Base-by-base conservation (phyloP, 2,888 invertebrate genomes). In the Chymomyza fuscimana region DNA sequence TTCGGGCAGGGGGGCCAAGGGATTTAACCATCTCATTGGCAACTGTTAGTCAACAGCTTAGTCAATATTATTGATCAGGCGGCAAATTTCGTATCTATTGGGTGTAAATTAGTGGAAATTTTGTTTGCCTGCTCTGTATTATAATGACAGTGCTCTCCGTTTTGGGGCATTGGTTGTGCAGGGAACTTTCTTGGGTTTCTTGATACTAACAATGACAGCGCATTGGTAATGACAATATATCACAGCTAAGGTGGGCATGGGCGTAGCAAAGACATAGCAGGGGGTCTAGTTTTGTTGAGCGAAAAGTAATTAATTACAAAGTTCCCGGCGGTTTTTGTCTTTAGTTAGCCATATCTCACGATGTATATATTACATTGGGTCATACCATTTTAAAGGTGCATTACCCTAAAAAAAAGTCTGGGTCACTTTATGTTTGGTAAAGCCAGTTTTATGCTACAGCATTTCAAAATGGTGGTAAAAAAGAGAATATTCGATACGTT, bases 21-120 rank as follows among this genome's bases (percentile, higher is more conserved):
- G 52, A n/a, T 9, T 15, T n/a, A 51, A 25, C 63, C 19, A 61
- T 36, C 40, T 15, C 29, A 16, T 4, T 22, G 29, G 50, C 50
- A 32, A 59, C 63, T 65, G 72, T 62, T 74, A 46, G 40, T 67
- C 77, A 51, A 66, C 72, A 65, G 71, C 76, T 80, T 72, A 73
- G 83, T 77, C 81, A 86, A 87, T 84, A 84, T 81, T 87, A 84
- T 87, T 86, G 84, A 87, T 87, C 86, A 80, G 87, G 82, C 86
- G 87, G 75, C 82, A 82, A 81, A 78, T 79, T 82, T 74, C 40
- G 40, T 46, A 46, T 46, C 12, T 32, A 16, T 25, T 63, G 25
- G 62, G 19, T 50, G 46, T 63, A 63, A 50, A 50, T 63, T 40
- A 46, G 62, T 29, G 46, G 22, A 63, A 15, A 63, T 63, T 29